Conservation (phyloP, 2,113 vertebrate genomes). For the Malurus melanocephalus region DNA sequence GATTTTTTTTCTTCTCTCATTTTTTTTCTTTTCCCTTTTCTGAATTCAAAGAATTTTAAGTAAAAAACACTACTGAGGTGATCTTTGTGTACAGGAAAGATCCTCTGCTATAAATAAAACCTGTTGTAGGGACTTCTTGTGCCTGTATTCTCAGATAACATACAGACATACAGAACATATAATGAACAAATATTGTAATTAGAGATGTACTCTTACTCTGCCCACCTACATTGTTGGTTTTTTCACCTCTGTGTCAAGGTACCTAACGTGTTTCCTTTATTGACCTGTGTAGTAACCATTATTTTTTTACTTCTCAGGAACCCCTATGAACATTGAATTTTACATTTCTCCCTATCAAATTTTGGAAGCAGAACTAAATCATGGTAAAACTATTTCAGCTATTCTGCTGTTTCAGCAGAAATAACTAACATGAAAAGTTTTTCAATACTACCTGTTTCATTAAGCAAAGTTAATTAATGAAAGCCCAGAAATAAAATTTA, state of each 20-base stretch:
- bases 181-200: background rate
- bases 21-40: background rate
- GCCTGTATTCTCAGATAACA: background rate
- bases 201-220: background rate
- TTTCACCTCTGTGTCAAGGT: background rate
- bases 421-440: background rate
- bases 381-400: slow-evolving; percentile 57
- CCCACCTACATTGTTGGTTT: background rate
- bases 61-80: background rate
- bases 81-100: background rate
- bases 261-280: background rate
- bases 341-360: slow-evolving; percentile 68
- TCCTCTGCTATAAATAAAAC: background rate
- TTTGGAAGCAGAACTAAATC: slow-evolving; percentile 51
- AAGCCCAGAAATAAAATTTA: background rate
- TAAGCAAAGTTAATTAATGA: background rate
- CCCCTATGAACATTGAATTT: slow-evolving; percentile 76
- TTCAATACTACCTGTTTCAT: background rate
- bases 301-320: slow-evolving; percentile 57
- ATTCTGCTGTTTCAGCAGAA: background rate
- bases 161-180: background rate
- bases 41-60: background rate
- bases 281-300: background rate
- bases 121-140: background rate
- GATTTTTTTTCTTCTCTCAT: background rate